Conservation (phyloP, 2,797 vertebrate species). For the Psittacula echo region DNA sequence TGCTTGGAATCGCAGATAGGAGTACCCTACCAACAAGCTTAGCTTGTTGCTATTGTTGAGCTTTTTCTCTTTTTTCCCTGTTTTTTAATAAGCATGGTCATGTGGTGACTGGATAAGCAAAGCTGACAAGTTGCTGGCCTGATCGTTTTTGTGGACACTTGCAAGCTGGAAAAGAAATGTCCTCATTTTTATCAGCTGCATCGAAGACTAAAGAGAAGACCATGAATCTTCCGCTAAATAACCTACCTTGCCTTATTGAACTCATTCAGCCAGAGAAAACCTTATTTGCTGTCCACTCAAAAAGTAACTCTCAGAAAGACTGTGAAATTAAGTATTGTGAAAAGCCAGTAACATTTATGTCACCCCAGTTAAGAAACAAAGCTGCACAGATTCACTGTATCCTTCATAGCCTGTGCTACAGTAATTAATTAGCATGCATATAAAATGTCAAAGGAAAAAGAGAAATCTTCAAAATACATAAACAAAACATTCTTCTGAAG, state of each 20-base stretch:
- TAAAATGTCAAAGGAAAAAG: background rate
- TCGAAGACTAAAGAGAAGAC: background rate
- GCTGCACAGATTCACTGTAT: background rate
- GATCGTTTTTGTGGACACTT: background rate
- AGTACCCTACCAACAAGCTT: slow-evolving; percentile 23
- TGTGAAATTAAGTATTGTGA: background rate
- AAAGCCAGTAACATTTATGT: background rate
- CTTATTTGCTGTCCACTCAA: slow-evolving; percentile 30
- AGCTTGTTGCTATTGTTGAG: background rate
- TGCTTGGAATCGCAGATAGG: slow-evolving; percentile 7
- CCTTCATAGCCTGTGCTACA: background rate
- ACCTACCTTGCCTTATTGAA: slow-evolving; percentile 39
- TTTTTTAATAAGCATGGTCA: background rate
- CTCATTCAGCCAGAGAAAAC: slow-evolving; percentile 27
- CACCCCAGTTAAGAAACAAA: background rate
- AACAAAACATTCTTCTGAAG: slow-evolving; percentile 2
- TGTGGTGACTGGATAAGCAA: background rate
- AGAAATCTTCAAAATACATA: background rate
- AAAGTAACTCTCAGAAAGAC: background rate
- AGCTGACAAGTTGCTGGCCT: background rate
- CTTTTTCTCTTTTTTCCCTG: background rate
- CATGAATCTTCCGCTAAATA: slow-evolving; percentile 38
- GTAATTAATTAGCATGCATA: background rate
- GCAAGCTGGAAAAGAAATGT: background rate
- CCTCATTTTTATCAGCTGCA: background rate